Base-by-base conservation (phyloP, 1,140 invertebrate species). In the Bombus pyrosoma region DNA sequence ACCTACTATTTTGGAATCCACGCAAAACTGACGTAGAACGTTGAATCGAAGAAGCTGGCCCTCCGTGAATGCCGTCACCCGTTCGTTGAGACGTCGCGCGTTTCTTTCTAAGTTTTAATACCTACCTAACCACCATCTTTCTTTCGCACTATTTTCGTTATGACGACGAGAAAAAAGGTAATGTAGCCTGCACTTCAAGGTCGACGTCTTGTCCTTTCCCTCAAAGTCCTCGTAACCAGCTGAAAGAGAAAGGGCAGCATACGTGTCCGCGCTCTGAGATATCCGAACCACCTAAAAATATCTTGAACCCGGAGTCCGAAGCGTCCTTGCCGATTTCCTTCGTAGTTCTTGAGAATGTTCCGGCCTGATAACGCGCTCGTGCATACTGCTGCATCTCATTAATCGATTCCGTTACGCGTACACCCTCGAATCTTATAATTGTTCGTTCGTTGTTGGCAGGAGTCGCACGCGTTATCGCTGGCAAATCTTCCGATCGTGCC, bases 191-290 rank as follows among this genome's bases (percentile, higher is more conserved):
- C 57, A 53, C 69, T 57, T 80, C 74, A 90, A 90, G 88, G 89
- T 82, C 73, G 72, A 81, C 81, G 81, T 72, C 85, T 87, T 73
- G 57, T 66, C 74, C 83, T 79, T 41, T 76, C 81, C 66, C 81
- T 81, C 73, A 41, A 59, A 71, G 73, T 87, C 64, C 86, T 86
- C 81, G 72, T 85, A 79, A 85, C 81, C 81, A 84, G 69, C 41
- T 75, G 78, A 74, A 69, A 84, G 69, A 69, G 71, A 82, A 87
- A 83, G 41, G 76, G 71, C 59, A 74, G 32, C 12, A 18, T 64
- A n/a, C 43, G 62, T 15, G 41, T 25, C 9, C 25, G 47, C 57
- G 28, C 41, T 22, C 28, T 34, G 18, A 53, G 75, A 80, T 47
- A 73, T 57, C 74, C 8, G 62, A 77, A 10, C 22, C 39, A n/a